A percentile compares a stretch with the other conserved stretches of the same genome.
Evolutionary conservation across 1,140 invertebrate species (phyloP).

Genomic region (Melanaphis sacchari): DNA sequence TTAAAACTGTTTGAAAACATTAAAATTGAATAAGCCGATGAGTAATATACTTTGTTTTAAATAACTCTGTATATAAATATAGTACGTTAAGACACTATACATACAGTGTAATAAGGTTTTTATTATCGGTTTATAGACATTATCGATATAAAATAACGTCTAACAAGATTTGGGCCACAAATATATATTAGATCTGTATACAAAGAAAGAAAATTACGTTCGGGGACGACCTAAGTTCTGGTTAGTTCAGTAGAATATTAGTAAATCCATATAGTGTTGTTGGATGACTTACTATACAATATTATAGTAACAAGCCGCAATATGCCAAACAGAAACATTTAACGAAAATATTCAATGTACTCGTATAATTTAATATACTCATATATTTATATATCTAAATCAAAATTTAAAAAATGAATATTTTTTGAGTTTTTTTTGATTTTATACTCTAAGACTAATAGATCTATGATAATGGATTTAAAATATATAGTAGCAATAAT

Average conservation of each 20-base stretch:
- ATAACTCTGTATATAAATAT: background rate
- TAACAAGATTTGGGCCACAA: background rate
- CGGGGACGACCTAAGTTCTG: background rate
- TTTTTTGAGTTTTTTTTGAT: background rate
- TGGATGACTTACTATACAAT: background rate
- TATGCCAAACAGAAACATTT: background rate
- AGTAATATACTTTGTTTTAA: background rate
- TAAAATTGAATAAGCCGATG: background rate
- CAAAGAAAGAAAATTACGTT: background rate
- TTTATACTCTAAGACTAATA: background rate
- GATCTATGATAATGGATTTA: background rate
- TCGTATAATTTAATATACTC: too few relatives aligned
- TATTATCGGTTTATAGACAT: background rate
- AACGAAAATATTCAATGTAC: background rate
- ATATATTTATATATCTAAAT: background rate
- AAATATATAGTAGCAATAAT: background rate
- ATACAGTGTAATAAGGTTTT: background rate
- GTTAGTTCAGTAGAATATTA: background rate
- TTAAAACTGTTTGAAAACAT: background rate
- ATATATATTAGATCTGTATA: background rate
- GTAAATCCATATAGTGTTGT: background rate
- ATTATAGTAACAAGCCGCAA: background rate
- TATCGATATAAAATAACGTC: background rate
- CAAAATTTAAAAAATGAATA: background rate
- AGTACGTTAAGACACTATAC: background rate